A percentile compares a stretch with the other conserved stretches of the same genome.
These are phyloP conservation scores for Aspidoscelis tigris DNA, from an alignment of 2,113 vertebrate species.

Conservation along the genomic window DNA sequence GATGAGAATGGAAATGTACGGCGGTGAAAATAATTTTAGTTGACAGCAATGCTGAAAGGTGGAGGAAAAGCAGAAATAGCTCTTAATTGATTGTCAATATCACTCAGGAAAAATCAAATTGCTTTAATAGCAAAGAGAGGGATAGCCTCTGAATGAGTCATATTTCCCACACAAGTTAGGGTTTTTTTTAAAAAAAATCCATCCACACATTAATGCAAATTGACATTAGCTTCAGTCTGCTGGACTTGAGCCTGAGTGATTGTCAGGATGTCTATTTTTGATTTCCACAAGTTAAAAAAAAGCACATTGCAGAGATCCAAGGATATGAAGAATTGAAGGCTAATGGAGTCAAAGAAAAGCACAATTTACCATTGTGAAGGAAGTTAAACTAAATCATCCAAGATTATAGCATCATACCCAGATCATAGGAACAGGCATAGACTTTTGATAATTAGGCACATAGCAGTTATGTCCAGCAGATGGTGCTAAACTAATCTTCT, in stretches of 20 bases:
- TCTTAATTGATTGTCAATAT: slow-evolving; percentile 36
- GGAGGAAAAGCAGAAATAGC: slow-evolving; percentile 15
- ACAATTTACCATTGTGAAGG: background rate
- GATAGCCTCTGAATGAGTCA: slow-evolving; percentile 11
- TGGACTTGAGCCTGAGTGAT: background rate
- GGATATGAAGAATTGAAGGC: background rate
- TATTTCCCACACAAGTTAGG: slow-evolving; percentile 11
- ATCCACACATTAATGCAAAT: background rate
- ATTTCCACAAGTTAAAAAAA: background rate
- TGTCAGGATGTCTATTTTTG: background rate
- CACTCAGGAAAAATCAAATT: slow-evolving; percentile 26
- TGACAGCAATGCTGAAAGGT: slow-evolving; percentile 19
- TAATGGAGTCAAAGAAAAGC: background rate
- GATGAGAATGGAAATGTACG: slow-evolving; percentile 26
- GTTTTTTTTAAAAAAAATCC: background rate
- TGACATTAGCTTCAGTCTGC: slow-evolving; percentile 1
- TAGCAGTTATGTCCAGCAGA: background rate
- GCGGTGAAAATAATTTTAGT: slow-evolving; percentile 23
- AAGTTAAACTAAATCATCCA: background rate
- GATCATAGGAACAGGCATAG: background rate
- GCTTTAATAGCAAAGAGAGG: slow-evolving; percentile 18
- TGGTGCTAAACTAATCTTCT: background rate
- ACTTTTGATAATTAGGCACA: background rate
- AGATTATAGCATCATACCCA: background rate
- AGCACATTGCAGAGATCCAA: background rate